Base-by-base conservation (phyloP, 2,888 invertebrate species). In the Hyalella azteca region DNA sequence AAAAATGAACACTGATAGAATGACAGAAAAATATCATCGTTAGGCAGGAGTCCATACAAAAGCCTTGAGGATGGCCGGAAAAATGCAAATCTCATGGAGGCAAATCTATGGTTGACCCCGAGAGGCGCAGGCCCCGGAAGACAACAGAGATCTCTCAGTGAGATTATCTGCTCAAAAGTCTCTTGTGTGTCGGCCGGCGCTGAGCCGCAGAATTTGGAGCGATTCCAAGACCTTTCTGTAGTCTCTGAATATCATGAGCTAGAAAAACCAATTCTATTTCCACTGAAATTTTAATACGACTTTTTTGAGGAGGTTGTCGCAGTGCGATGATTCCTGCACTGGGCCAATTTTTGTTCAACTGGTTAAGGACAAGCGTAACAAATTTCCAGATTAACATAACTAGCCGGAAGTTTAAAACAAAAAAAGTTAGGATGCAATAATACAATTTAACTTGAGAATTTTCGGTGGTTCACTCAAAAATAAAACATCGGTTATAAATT, bases 141-240 rank as follows among this genome's bases (percentile, higher is more conserved):
- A 66, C 66, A 66, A 66, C 66, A 66, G 66, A 66, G 66, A 36
- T 66, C 66, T 36, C 66, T 13, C 36, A 66, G 66, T 29, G 66
- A 66, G 66, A 66, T 66, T 66, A 66, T 66, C 66, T 39, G 66
- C 36, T 66, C 66, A 66, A 66, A 66, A 66, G 36, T 66, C 66
- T 19, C 66, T 36, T 36, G 66, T 36, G 66, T 29, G 7, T 36
- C 36, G 66, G 11, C 66, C 66, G 36, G 29, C 66, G 36, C 66
- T 29, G 66, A 32, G 66, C 66, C 66, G n/a, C 66, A 66, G 66
- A 66, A 54, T 66, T 66, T 66, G 66, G 66, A 66, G 66, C 66
- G 66, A 36, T 32, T 66, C 66, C 66, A 66, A 66, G 39, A 66
- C 36, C 66, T 66, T 66, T 66, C 66, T 66, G 36, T n/a, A 36